A percentile compares a stretch with the other conserved stretches of the same genome.
phyloP scores from a whole-genome alignment of 2,888 invertebrate species.

The Cheilosia scutellata region DNA sequence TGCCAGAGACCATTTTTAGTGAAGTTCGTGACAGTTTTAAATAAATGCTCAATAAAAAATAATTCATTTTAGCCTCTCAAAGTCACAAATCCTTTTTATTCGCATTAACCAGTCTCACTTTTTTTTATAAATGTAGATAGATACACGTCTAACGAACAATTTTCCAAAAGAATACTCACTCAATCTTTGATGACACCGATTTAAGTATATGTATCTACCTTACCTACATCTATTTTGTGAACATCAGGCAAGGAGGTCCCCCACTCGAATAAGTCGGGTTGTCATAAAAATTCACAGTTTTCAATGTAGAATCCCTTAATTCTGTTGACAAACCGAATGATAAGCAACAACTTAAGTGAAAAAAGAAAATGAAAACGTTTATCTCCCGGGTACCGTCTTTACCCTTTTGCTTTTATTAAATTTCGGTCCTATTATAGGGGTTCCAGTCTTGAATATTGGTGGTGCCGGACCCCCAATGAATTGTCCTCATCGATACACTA shows the following conservation, averaged over 20 bases:
- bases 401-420: slow-evolving; percentile 58
- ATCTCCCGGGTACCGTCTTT: slow-evolving; percentile 47
- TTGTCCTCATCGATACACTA: slow-evolving; percentile 60
- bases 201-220: neutral
- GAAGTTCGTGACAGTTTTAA: neutral
- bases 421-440: slow-evolving; percentile 49
- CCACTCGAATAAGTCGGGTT: slow-evolving; percentile 20
- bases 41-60: slow-evolving; percentile 24
- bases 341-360: slow-evolving; percentile 34
- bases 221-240: slow-evolving; percentile 27
- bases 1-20: neutral
- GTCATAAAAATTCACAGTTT: slow-evolving; percentile 63
- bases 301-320: slow-evolving; percentile 19
- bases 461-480: slow-evolving; percentile 37
- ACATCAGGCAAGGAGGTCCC: slow-evolving; percentile 8
- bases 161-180: slow-evolving; percentile 49
- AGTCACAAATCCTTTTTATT: slow-evolving; percentile 34
- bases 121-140: no score
- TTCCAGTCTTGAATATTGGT: slow-evolving; percentile 34
- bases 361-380: slow-evolving; percentile 63
- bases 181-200: slow-evolving; percentile 37
- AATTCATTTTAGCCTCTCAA: slow-evolving; percentile 41
- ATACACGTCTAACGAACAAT: slow-evolving; percentile 61
- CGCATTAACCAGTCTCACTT: slow-evolving; percentile 42
- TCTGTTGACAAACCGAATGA: slow-evolving; percentile 52